Evolutionary conservation across 2,113 vertebrate species (phyloP).

Genomic region (Columba livia): DNA sequence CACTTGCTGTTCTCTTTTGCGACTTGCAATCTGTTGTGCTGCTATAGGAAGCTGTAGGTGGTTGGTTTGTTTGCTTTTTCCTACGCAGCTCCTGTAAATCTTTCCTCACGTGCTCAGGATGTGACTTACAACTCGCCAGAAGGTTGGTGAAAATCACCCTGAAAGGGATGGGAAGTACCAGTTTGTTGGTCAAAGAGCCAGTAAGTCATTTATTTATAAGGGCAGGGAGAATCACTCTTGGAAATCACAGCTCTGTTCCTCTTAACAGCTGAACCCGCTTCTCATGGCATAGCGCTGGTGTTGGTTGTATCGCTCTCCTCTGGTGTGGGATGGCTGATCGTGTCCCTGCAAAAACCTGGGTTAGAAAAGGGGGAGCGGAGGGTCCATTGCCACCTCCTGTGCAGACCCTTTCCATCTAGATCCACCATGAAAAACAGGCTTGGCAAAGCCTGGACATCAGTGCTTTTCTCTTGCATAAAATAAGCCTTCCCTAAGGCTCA

Average conservation of each 20-base stretch:
- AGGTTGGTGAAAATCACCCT: conserved; percentile 11
- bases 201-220: background rate
- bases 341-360: background rate
- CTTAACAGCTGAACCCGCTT: rapidly evolving
- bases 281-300: background rate
- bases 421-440: background rate
- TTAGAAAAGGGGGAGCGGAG: background rate
- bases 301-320: background rate
- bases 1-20: background rate
- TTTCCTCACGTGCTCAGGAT: background rate
- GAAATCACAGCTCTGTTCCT: background rate
- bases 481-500: background rate
- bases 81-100: background rate
- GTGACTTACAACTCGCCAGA: background rate
- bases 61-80: conserved; percentile 6
- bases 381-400: rapidly evolving
- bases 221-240: background rate
- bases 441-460: background rate
- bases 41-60: background rate
- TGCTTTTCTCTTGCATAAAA: background rate
- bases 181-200: background rate
- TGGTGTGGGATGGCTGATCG: rapidly evolving
- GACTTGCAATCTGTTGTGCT: background rate
- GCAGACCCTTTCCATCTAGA: background rate
- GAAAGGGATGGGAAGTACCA: background rate